Evolutionary conservation across 2,888 invertebrate genomes (phyloP).

Genomic region (Aleiodes testaceus): DNA sequence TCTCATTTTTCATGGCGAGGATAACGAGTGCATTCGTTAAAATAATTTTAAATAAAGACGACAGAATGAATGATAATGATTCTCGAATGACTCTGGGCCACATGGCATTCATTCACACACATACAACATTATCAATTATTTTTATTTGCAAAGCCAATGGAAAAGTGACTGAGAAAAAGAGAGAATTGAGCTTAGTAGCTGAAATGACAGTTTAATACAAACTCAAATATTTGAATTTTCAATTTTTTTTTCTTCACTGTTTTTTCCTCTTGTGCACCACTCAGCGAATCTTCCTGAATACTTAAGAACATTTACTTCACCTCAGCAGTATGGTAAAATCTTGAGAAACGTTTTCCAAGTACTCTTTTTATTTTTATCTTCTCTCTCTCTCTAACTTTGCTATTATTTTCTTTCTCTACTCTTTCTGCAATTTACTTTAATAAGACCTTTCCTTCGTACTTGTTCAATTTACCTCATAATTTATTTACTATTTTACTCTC

Average conservation of each 20-base stretch:
- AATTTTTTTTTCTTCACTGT: too few species aligned
- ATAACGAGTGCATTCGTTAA: slow-evolving; percentile 27
- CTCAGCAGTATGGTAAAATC: slow-evolving; percentile 18
- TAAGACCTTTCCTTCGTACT: slow-evolving; percentile 28
- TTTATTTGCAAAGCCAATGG: neutral
- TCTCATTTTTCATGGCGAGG: neutral
- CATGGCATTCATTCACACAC: neutral
- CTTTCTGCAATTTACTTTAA: slow-evolving; percentile 17
- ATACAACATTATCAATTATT: too few species aligned
- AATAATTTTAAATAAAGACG: slow-evolving; percentile 22
- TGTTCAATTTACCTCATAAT: slow-evolving; percentile 9
- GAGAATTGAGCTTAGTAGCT: neutral
- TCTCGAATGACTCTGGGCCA: slow-evolving; percentile 3
- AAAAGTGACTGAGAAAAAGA: slow-evolving; percentile 8
- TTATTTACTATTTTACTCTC: slow-evolving; percentile 1
- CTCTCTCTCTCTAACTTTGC: neutral
- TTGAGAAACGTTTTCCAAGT: neutral
- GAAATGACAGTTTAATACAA: too few species aligned
- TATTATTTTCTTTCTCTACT: slow-evolving; percentile 1
- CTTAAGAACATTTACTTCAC: slow-evolving; percentile 19
- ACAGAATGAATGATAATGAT: neutral
- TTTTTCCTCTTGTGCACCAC: neutral
- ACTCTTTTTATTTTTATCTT: neutral
- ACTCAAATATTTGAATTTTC: too few species aligned
- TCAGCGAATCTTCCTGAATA: slow-evolving; percentile 1